phyloP scores from a whole-genome alignment of 2,888 invertebrate genomes.

The Pterostichus niger region DNA sequence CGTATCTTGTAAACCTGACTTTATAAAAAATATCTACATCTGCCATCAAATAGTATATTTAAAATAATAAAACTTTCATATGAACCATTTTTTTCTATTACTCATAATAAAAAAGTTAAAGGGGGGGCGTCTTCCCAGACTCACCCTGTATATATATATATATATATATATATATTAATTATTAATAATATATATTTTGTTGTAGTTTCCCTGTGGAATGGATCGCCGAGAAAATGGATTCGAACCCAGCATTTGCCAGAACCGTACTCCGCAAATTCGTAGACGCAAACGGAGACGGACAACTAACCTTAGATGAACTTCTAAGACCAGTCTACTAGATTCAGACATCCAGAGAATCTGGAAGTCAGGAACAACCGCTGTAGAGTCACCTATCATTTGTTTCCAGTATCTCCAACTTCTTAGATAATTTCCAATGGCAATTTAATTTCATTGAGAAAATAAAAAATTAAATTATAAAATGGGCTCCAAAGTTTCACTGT shows the following conservation, averaged over 20 bases:
- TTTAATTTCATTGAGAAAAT: neutral
- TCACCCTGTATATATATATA: too few relatives aligned
- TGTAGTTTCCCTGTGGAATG: slow-evolving; percentile 68
- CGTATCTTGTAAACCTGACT: too few relatives aligned
- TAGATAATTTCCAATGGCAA: slow-evolving; percentile 39
- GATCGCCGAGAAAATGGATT: slow-evolving; percentile 68
- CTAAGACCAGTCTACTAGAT: slow-evolving; percentile 66
- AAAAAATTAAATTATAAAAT: slow-evolving; percentile 13
- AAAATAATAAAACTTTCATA: too few relatives aligned
- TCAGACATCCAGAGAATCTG: slow-evolving; percentile 16
- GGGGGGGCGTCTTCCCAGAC: too few relatives aligned
- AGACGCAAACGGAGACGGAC: slow-evolving; percentile 68
- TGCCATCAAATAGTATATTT: too few relatives aligned
- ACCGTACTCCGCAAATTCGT: slow-evolving; percentile 68
- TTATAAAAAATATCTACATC: too few relatives aligned
- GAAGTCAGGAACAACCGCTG: slow-evolving; percentile 13
- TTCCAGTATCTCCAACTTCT: slow-evolving; percentile 42
- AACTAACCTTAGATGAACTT: slow-evolving; percentile 67
- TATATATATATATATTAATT: too few relatives aligned
- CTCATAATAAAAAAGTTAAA: too few relatives aligned
- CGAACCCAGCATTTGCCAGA: slow-evolving; percentile 66
- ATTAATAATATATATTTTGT: slow-evolving; percentile 20
- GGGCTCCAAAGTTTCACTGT: slow-evolving; percentile 54
- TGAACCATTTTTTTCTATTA: too few relatives aligned
- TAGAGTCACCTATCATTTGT: slow-evolving; percentile 48